Percentiles rank a stretch among this genome's conserved stretches.
Evolutionary conservation across 2,888 invertebrate genomes (phyloP).

Genomic region (Noctua fimbriata): DNA sequence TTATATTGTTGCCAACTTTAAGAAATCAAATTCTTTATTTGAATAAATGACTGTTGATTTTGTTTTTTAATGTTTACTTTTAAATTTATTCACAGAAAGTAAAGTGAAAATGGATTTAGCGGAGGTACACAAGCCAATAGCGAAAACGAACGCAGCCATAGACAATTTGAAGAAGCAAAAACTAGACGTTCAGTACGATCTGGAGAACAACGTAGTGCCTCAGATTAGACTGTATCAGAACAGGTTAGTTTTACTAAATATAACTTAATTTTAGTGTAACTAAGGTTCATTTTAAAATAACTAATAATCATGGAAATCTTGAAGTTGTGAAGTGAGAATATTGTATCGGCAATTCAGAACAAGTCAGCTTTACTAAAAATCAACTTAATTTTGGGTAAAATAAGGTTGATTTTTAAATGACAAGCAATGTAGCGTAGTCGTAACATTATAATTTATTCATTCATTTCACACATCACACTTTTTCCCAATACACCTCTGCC

Average conservation of each 20-base stretch:
- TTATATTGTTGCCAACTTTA: too few species aligned
- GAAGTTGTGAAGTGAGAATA: not conserved
- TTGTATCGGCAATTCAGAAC: conserved; percentile 68
- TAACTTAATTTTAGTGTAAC: not conserved
- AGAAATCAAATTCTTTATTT: too few species aligned
- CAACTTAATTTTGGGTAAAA: not conserved
- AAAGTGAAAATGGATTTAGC: conserved; percentile 81
- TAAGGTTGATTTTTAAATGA: not conserved
- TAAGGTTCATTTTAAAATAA: not conserved
- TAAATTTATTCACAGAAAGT: conserved; percentile 71
- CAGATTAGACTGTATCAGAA: conserved; percentile 82
- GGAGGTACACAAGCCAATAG: conserved; percentile 80
- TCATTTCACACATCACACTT: too few species aligned
- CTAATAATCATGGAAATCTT: not conserved
- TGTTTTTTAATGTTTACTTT: not conserved
- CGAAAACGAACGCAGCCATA: conserved; percentile 81
- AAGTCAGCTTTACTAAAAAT: conserved; percentile 70
- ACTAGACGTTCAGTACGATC: conserved; percentile 80
- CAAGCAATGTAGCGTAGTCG: not conserved
- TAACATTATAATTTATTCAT: not conserved
- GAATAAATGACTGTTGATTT: too few species aligned
- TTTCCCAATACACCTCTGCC: not conserved
- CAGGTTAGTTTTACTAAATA: conserved; percentile 70
- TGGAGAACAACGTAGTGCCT: conserved; percentile 80
- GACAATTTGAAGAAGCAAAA: conserved; percentile 84